phyloP scores from a whole-genome alignment of 2,113 vertebrate species.

The Calidris pygmaea region DNA sequence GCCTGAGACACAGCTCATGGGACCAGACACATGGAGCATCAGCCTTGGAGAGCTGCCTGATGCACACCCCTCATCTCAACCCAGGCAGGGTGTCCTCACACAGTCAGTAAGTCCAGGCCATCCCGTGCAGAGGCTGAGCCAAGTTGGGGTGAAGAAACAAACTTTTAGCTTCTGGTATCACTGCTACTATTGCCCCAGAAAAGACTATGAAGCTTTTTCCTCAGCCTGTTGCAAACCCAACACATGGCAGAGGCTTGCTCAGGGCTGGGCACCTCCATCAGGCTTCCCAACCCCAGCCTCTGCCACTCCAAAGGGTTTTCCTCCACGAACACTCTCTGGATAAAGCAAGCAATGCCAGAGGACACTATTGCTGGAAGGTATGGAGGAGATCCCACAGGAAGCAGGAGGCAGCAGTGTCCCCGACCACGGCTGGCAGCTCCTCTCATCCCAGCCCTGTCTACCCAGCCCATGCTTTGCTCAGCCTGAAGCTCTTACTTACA shows the following conservation, averaged over 20 bases:
- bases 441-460: neutral
- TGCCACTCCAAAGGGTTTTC: neutral
- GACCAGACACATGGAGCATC: neutral
- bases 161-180: rapidly evolving
- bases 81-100: neutral
- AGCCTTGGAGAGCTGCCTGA: neutral
- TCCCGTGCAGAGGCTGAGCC: neutral
- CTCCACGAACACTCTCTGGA: neutral
- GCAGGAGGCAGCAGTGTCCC: rapidly evolving
- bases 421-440: rapidly evolving
- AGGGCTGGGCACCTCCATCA: neutral
- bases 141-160: neutral
- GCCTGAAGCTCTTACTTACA: neutral
- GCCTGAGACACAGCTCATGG: neutral
- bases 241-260: rapidly evolving
- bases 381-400: rapidly evolving
- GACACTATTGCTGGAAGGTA: too few species aligned
- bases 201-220: rapidly evolving
- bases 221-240: neutral
- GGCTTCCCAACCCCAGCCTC: neutral
- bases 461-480: neutral
- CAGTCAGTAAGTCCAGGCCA: rapidly evolving
- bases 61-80: rapidly evolving
- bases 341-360: neutral
- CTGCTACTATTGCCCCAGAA: rapidly evolving